Conservation (phyloP, 2,888 invertebrate species). For the Thera obeliscata region DNA sequence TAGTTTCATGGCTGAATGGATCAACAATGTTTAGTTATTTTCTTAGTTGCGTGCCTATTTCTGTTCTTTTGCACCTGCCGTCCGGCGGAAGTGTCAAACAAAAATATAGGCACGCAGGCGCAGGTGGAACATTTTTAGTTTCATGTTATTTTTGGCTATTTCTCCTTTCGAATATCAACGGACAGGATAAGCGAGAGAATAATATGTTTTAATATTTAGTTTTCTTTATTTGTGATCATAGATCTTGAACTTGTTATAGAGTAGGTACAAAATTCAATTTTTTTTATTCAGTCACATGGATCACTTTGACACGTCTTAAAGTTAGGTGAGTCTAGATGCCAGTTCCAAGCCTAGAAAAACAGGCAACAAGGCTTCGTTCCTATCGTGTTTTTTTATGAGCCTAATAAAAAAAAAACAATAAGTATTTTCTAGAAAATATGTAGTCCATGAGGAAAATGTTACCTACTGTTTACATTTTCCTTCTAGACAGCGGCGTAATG, state of each 20-base stretch:
- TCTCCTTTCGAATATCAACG: slow-evolving; percentile 36
- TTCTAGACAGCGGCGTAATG: no score
- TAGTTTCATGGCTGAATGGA: not conserved
- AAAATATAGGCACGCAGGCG: slow-evolving; percentile 33
- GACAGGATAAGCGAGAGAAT: not conserved
- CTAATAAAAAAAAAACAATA: no score
- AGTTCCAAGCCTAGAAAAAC: no score
- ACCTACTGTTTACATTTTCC: no score
- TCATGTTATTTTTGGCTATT: slow-evolving; percentile 41
- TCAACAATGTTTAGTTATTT: slow-evolving; percentile 20
- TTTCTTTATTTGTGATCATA: not conserved
- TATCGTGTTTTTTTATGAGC: no score
- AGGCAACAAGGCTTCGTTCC: no score
- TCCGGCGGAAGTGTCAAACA: slow-evolving; percentile 50
- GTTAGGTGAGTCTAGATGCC: not conserved
- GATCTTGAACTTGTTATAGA: no score
- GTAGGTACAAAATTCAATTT: no score
- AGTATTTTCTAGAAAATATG: no score
- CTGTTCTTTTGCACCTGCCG: slow-evolving; percentile 38
- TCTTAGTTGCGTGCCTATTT: slow-evolving; percentile 32
- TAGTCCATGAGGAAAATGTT: no score
- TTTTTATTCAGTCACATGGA: no score
- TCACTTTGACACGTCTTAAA: not conserved
- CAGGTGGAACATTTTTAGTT: slow-evolving; percentile 45
- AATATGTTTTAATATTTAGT: not conserved